Evolutionary conservation across 37 sponge, comb jelly and placozoan species (phyloP).

Genomic region (Halisarca cf. caerulea): DNA sequence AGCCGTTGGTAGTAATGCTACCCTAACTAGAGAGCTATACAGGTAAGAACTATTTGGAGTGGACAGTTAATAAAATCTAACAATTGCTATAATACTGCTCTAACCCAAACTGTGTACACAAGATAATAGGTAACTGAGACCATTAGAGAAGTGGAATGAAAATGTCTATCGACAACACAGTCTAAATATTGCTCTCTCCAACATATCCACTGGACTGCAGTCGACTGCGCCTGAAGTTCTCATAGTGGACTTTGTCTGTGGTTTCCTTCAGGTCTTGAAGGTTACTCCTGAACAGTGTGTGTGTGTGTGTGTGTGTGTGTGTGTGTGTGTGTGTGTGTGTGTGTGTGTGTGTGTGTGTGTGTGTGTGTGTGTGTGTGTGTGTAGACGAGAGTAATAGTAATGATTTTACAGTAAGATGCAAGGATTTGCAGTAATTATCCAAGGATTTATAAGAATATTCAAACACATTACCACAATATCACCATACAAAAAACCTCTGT

Average conservation of each 20-base stretch:
- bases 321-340: background rate
- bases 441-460: no score
- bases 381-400: background rate
- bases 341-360: background rate
- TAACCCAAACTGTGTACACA: no score
- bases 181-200: slow-evolving; percentile 77
- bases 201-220: slow-evolving; percentile 47
- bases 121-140: no score
- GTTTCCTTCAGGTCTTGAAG: slow-evolving; percentile 98
- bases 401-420: background rate
- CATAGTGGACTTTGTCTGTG: slow-evolving; percentile 97
- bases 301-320: background rate
- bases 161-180: no score
- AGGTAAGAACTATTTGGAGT: no score
- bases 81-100: no score
- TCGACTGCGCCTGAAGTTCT: slow-evolving; percentile 85
- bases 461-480: no score
- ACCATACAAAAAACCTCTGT: no score
- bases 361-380: background rate
- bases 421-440: background rate
- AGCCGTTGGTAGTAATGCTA: no score
- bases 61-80: no score
- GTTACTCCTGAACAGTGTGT: slow-evolving; percentile 70
- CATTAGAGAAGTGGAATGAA: no score
- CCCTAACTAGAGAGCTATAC: no score